Base-by-base conservation (phyloP, 1,140 invertebrate species). In the Bombus pascuorum region DNA sequence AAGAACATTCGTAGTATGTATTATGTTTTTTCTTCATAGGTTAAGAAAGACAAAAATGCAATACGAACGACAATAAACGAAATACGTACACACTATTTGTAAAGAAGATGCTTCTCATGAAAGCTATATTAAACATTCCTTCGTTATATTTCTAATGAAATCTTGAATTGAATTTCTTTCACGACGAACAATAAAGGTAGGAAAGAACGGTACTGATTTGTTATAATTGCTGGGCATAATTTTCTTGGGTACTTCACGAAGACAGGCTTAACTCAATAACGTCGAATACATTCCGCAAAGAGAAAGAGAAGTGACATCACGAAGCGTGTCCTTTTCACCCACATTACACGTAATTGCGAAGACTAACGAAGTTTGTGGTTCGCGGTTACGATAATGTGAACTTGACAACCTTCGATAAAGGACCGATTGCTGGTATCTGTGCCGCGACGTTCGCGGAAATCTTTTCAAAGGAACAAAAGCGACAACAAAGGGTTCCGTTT, bases 291-390 rank as follows among this genome's bases (percentile, higher is more conserved):
- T 90, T 78, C 86, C 32, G 44, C 74, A 22, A 68, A 77, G 86
- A 72, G 86, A 83, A 75, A 80, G 85, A 83, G 85, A 68, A n/a
- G 83, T 72, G 73, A 84, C 68, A 71, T 66, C 57, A 80, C 42
- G 66, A 37, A 73, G 59, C 39, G 53, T 72, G 78, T 59, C 86
- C 81, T 88, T 86, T 91, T 85, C 90, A 76, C 44, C 87, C 66
- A 42, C 74, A 32, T 81, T 80, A 80, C 90, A 70, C 90, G 87
- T 91, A 91, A 91, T 91, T 91, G 90, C 88, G 53, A 91, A 47
- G 89, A 74, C 88, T 91, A 91, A 91, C 87, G 72, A 89, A 89
- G 89, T 91, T 91, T 90, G 74, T 71, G 88, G 85, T 71, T 71
- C 77, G 84, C 85, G 87, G 76, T 86, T 75, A 84, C 81, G 81